A percentile compares a stretch with the other conserved stretches of the same genome.
phyloP scores from a whole-genome alignment of 2,797 vertebrate genomes.

The Gymnopithys bicolor region DNA sequence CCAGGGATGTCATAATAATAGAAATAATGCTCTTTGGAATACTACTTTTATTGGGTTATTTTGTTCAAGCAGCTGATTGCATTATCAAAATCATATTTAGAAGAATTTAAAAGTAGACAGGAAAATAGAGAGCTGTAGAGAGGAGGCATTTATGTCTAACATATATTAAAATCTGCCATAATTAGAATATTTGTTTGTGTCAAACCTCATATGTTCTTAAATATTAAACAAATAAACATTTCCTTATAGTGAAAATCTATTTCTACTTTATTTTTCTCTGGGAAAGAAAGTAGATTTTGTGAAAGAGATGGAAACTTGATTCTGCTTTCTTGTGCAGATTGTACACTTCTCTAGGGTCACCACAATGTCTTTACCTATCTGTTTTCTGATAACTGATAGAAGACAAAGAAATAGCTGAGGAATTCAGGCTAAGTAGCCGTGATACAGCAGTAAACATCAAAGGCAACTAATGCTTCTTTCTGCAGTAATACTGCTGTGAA shows the following conservation, averaged over 20 bases:
- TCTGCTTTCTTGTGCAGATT: not conserved
- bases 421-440: not conserved
- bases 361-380: not conserved
- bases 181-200: not conserved
- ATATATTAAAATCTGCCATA: not conserved
- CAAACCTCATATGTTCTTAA: not conserved
- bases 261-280: not conserved
- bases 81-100: slow-evolving; percentile 27
- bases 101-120: not conserved
- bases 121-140: not conserved
- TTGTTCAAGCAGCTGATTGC: slow-evolving; percentile 9
- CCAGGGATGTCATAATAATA: slow-evolving; percentile 1
- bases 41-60: slow-evolving; percentile 12
- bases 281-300: not conserved
- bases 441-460: not conserved
- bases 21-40: slow-evolving; percentile 2
- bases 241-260: not conserved
- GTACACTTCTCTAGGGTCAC: not conserved
- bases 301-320: not conserved
- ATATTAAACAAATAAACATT: not conserved
- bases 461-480: not conserved
- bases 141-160: not conserved
- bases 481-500: not conserved
- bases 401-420: not conserved
- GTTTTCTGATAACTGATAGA: not conserved